phyloP scores from a whole-genome alignment of 2,797 vertebrate genomes.

The Lepilemur septentrionalis region DNA sequence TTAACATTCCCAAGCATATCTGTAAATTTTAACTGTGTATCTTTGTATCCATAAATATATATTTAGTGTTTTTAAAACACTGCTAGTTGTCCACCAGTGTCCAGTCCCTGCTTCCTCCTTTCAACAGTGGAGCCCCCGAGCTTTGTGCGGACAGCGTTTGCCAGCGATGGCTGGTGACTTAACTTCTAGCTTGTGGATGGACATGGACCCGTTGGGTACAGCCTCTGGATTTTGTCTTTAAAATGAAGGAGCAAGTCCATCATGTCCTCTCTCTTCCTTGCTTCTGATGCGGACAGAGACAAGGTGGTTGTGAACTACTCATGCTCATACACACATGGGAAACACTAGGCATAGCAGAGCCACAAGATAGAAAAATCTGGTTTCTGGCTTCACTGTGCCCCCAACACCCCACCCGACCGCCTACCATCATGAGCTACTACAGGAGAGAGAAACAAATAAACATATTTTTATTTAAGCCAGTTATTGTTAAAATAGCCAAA shows the following conservation, averaged over 20 bases:
- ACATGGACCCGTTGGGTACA: rapidly evolving
- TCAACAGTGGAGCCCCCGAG: not conserved
- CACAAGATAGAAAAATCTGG: not conserved
- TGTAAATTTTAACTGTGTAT: not conserved
- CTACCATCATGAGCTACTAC: not conserved
- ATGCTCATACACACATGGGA: too few species aligned
- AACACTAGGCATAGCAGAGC: rapidly evolving
- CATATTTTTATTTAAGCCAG: not conserved
- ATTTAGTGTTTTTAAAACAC: not conserved
- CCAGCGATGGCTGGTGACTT: not conserved
- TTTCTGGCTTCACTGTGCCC: not conserved
- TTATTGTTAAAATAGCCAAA: not conserved
- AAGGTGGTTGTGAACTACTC: not conserved
- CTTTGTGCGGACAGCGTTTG: not conserved
- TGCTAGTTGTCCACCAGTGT: not conserved
- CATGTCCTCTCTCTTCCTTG: not conserved
- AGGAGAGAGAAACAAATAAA: not conserved
- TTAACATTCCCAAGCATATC: not conserved
- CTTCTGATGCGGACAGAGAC: not conserved
- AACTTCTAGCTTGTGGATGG: not conserved
- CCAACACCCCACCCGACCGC: too few species aligned
- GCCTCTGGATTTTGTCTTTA: not conserved
- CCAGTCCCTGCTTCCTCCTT: too few species aligned
- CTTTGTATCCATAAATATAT: not conserved
- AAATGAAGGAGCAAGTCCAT: not conserved